phyloP scores from a whole-genome alignment of 2,888 invertebrate genomes.

The Hirtodrosophila cameraria region DNA sequence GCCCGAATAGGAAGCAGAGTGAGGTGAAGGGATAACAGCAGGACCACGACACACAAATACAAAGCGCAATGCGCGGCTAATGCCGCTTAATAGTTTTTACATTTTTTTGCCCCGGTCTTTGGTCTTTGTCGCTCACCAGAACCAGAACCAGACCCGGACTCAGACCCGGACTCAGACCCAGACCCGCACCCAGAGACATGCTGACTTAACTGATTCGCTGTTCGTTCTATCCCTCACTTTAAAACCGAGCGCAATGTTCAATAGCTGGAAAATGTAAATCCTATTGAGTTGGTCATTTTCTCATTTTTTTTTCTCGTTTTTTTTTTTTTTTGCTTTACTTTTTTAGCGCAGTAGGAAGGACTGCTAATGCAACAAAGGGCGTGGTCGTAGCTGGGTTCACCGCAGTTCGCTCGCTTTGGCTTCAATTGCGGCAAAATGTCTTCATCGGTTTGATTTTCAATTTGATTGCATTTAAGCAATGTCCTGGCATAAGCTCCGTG shows the following conservation, averaged over 20 bases:
- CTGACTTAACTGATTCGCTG: constrained; percentile 74
- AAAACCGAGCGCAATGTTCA: constrained; percentile 60
- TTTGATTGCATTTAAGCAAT: constrained; percentile 69
- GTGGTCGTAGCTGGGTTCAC: constrained; percentile 29
- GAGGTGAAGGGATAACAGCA: constrained; percentile 27
- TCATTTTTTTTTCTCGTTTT: constrained; percentile 7
- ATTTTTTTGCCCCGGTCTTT: constrained; percentile 61
- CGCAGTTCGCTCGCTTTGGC: constrained; percentile 47
- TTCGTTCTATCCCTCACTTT: constrained; percentile 44
- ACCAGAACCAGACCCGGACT: background rate
- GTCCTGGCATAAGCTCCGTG: constrained; percentile 42
- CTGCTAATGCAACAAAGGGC: constrained; percentile 66
- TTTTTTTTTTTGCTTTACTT: constrained; percentile 24
- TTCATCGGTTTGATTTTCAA: constrained; percentile 72
- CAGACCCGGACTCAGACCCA: background rate
- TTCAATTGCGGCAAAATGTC: constrained; percentile 64
- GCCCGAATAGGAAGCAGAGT: constrained; percentile 15
- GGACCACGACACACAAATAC: constrained; percentile 64
- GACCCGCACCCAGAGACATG: constrained; percentile 40
- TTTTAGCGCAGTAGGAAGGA: background rate
- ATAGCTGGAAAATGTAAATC: constrained; percentile 79
- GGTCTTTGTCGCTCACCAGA: constrained; percentile 47
- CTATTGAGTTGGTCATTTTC: constrained; percentile 59
- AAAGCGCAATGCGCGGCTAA: constrained; percentile 75
- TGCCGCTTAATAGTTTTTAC: constrained; percentile 78